Evolutionary conservation across 2,113 vertebrate species (phyloP), one percentile per base, ranked within the genome.

Genomic region (Hippocampus mohnikei): DNA sequence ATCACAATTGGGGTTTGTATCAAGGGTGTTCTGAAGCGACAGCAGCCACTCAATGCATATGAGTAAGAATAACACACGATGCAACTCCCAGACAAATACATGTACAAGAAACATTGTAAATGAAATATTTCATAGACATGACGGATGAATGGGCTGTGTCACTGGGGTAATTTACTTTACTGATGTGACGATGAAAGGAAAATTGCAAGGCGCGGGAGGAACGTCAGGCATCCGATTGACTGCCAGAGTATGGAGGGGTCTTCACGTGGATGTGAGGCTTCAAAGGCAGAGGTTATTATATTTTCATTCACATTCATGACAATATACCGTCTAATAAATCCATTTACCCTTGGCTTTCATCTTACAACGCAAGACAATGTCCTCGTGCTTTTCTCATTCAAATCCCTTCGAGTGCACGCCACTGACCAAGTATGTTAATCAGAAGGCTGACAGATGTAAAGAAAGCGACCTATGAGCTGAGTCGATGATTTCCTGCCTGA

Each of bases 181-280:
- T 81, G 71, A 85, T 87, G 67, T 82, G 81, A 73, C 74, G 80
- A 87, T 84, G 72, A 83, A 82, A 82, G 37, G 64, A 53, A 56
- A 76, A 40, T 60, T 16, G 20, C 46, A 65, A 69, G 33, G 48
- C 68, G 46, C 60, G 48, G 12, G 48, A 5, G 11, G 10, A 76
- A n/a, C 1, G 0, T 37, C 25, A 69, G 42, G 40, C 64, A 33
- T 68, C 56, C 29, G 20, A 61, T 69, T 72, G 64, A 33, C 70
- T 74, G 59, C 46, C 44, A 52, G 67, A 42, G 71, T 48, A 48
- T 33, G 70, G 1, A 59, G 23, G 70, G 6, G 8, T 50, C 21
- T 42, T 42, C 12, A 3, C n/a, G 12, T 25, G 21, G 21, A 25
- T 64, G 40, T 64, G 40, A 41, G 12, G 11, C 62, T 64, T 64